Conservation (phyloP, 2,113 vertebrate genomes). For the Corythoichthys haematopterus region DNA sequence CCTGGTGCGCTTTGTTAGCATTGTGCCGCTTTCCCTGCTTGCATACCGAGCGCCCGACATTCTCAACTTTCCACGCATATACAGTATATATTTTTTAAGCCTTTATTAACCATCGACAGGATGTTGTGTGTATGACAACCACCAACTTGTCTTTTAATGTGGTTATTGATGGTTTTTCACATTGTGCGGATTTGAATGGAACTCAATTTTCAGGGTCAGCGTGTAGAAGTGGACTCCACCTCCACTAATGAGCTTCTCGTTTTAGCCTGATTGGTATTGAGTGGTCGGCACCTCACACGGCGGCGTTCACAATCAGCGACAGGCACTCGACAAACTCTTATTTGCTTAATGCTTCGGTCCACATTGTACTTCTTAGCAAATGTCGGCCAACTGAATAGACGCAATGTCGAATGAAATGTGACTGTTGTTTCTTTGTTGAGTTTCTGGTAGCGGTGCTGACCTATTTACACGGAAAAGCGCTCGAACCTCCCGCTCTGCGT, state of each 20-base stretch:
- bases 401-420: background rate
- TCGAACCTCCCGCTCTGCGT: background rate
- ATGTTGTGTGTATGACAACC: too few species aligned
- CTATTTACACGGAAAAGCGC: background rate
- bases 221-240: background rate
- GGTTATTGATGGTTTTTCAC: too few species aligned
- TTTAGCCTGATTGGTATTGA: background rate
- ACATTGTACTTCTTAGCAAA: background rate
- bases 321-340: background rate
- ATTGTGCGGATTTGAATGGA: background rate
- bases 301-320: background rate
- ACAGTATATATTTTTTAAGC: too few species aligned
- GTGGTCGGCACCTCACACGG: background rate
- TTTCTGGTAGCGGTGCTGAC: background rate
- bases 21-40: too few species aligned
- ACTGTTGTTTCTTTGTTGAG: background rate
- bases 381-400: background rate
- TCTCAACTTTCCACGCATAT: too few species aligned
- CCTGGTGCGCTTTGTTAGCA: too few species aligned
- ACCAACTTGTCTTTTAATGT: too few species aligned
- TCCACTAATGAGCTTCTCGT: background rate
- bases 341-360: background rate
- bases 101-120: too few species aligned
- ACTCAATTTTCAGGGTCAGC: background rate
- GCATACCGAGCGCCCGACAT: too few species aligned